Base-by-base conservation (phyloP, 1,140 invertebrate species). In the Eulimnadia texana region DNA sequence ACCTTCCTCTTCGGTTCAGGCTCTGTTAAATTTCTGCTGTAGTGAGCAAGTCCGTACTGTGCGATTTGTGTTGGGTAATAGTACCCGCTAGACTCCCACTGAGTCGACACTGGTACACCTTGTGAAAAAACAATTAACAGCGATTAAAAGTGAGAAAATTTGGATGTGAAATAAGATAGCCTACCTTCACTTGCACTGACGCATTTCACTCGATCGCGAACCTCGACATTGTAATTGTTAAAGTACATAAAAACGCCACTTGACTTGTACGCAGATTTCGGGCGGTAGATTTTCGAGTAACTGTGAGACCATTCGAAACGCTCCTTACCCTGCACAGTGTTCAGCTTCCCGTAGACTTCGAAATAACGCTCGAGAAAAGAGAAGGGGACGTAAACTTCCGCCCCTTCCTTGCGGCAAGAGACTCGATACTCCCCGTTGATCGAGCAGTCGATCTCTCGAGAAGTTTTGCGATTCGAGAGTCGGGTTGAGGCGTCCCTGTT, bases 61-160 rank as follows among this genome's bases (percentile, higher is more conserved):
- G 94, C 93, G 65, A 99, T 96, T 78, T 99, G 96, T 1, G 95
- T 98, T 0, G 95, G 93, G 77, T 99, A 99, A 72, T 86, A 94
- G 73, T 98, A 97, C 0, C 93, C 94, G 29, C 63, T 63, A 9
- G 72, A 63, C 28, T 92, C 87, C 94, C 94, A 98, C 70, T 98
- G 94, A 0, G 85, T 93, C 1, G 91, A 94, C 42, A 98, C 83
- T 0, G 94, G 92, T 9, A 96, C 91, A 61, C 90, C 80, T n/a
- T 81, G 66, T 2, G 69, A 65, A 50, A 52, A 60, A 49, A 51
- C 9, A 54, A 62, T 50, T 20, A 59, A 29, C 24, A 63, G 42
- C 58, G 28, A 56, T 29, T 29, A 19, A 10, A 63, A 25, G 24
- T 57, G 20, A 27, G n/a, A 23, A 33, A 20, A 20, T 3, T 20